Conservation (phyloP, 2,113 vertebrate genomes). For the Caracal caracal region DNA sequence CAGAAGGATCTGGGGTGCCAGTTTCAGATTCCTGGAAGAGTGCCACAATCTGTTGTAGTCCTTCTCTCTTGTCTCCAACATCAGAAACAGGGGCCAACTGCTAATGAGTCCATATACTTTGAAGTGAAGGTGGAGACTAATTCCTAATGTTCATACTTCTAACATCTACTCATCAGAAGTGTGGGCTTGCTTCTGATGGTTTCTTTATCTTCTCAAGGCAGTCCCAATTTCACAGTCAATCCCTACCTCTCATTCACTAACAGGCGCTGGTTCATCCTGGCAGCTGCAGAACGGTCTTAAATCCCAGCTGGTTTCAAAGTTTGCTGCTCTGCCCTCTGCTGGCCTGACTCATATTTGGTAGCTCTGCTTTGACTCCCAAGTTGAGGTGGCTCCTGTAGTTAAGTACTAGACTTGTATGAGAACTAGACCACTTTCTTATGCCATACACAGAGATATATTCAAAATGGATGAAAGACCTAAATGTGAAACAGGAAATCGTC, state of each 20-base stretch:
- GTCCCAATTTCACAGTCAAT: background rate
- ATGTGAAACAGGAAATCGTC: background rate
- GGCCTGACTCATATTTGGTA: background rate
- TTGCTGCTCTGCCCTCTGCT: constrained; percentile 69
- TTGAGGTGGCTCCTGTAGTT: background rate
- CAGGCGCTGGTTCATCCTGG: background rate
- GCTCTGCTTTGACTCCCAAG: background rate
- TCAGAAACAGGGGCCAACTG: background rate
- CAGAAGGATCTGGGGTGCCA: background rate
- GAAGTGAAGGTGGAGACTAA: background rate
- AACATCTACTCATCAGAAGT: background rate
- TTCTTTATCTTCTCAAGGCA: background rate
- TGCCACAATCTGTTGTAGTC: background rate
- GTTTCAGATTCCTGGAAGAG: background rate
- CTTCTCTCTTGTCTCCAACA: background rate
- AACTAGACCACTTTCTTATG: background rate
- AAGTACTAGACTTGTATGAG: background rate
- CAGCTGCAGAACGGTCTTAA: background rate
- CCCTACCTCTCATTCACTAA: background rate
- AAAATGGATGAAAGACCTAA: background rate
- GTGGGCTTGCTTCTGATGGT: background rate
- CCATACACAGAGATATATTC: background rate
- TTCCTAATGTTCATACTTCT: background rate
- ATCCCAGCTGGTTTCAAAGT: background rate
- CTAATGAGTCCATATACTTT: background rate